A percentile compares a stretch with the other conserved stretches of the same genome.
Evolutionary conservation across 1,140 invertebrate genomes (phyloP).

Genomic region (Charaxes varanes): DNA sequence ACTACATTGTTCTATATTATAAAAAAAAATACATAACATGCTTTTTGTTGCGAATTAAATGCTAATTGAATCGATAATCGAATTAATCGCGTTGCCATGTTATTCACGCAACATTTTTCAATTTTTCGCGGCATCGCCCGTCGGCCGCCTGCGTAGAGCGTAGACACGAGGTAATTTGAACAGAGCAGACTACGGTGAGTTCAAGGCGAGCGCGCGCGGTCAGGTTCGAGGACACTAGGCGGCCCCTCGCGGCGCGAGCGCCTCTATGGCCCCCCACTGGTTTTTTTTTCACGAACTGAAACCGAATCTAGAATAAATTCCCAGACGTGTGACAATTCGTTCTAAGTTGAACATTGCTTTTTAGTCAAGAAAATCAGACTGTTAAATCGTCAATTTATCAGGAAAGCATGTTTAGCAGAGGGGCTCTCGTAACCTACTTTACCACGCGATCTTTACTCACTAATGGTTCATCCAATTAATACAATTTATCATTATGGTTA

Average conservation of each 20-base stretch:
- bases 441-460: too few species aligned
- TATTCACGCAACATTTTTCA: slow-evolving; percentile 6
- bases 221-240: slow-evolving; percentile 66
- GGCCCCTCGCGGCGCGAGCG: slow-evolving; percentile 42
- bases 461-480: too few species aligned
- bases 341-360: too few species aligned
- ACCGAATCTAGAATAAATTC: slow-evolving; percentile 3
- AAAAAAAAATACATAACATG: too few species aligned
- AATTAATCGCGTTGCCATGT: not conserved
- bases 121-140: slow-evolving; percentile 44
- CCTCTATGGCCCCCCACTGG: slow-evolving; percentile 33
- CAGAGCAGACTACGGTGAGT: slow-evolving; percentile 50
- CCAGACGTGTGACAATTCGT: not conserved
- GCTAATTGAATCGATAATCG: too few species aligned
- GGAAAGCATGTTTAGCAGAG: too few species aligned
- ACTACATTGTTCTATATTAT: too few species aligned
- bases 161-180: slow-evolving; percentile 39
- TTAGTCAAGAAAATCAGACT: too few species aligned
- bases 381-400: too few species aligned
- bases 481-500: too few species aligned
- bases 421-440: too few species aligned
- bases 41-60: too few species aligned
- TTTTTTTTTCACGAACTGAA: slow-evolving; percentile 25
- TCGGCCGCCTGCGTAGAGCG: slow-evolving; percentile 27
- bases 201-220: slow-evolving; percentile 69